These are phyloP conservation scores for Thera britannica DNA, from an alignment of 2,888 invertebrate genomes.

Conservation along the genomic window DNA sequence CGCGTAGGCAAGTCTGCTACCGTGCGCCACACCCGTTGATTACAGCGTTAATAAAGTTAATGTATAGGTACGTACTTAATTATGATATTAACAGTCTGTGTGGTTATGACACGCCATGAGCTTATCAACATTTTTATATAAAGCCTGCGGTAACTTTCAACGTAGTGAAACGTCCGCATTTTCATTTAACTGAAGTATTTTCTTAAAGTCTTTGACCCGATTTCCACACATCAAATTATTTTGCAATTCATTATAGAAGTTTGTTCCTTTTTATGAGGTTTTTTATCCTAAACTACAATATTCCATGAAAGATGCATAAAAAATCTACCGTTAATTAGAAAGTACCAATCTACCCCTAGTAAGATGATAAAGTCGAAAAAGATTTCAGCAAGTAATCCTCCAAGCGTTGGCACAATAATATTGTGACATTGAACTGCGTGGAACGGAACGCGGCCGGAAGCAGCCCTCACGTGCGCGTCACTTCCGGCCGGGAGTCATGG, in stretches of 20 bases:
- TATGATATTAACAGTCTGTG: conserved; percentile 17
- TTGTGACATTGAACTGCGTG: conserved; percentile 80
- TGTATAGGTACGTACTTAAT: conserved; percentile 11
- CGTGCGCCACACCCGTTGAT: conserved; percentile 21
- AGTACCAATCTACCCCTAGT: no score
- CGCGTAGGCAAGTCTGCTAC: conserved; percentile 6
- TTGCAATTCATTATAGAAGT: no score
- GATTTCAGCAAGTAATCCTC: conserved; percentile 52
- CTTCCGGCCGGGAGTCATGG: conserved; percentile 80
- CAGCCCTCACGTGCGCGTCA: conserved; percentile 79
- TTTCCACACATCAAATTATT: no score
- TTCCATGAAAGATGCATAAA: no score
- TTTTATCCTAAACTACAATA: no score
- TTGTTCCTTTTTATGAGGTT: no score
- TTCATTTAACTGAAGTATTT: no score
- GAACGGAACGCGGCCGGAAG: conserved; percentile 80
- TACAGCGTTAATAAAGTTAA: conserved; percentile 25
- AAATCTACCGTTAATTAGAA: no score
- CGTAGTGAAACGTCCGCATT: no score
- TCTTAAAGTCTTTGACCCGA: no score
- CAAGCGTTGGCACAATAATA: conserved; percentile 56
- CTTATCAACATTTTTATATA: not conserved
- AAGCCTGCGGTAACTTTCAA: not conserved
- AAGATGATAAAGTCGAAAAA: conserved; percentile 27
- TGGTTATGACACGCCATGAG: conserved; percentile 12